These are phyloP conservation scores for Penaeus japonicus DNA, from an alignment of 1,140 invertebrate species.

Conservation along the genomic window DNA sequence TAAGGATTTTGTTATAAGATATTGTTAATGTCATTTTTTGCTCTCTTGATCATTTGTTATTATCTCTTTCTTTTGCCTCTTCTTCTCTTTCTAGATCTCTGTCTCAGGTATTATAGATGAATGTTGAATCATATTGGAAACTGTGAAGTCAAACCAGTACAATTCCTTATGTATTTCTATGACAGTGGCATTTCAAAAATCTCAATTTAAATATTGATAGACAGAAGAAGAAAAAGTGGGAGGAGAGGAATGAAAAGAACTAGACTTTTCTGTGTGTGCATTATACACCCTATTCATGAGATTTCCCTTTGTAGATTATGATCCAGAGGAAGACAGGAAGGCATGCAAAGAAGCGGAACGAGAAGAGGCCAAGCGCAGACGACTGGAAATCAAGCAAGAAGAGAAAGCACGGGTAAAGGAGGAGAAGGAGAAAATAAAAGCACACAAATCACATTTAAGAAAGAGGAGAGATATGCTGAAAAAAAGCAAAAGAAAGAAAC, in stretches of 20 bases:
- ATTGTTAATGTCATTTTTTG: not conserved
- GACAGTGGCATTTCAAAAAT: too few relatives aligned
- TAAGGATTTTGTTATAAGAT: slow-evolving; percentile 56
- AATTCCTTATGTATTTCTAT: too few relatives aligned
- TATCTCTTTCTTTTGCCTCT: not conserved
- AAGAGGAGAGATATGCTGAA: not conserved
- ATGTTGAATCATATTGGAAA: too few relatives aligned
- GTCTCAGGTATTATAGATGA: too few relatives aligned
- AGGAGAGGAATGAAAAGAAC: too few relatives aligned
- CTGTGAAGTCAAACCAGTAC: too few relatives aligned
- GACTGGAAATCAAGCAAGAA: slow-evolving; percentile 37
- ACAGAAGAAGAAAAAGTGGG: too few relatives aligned
- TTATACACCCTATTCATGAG: too few relatives aligned
- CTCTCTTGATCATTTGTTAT: not conserved
- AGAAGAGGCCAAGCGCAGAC: slow-evolving; percentile 26
- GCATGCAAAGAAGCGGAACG: slow-evolving; percentile 18
- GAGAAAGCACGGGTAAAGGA: not conserved
- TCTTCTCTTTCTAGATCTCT: not conserved
- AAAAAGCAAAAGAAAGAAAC: not conserved
- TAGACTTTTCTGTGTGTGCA: too few relatives aligned
- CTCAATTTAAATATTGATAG: too few relatives aligned
- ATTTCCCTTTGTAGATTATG: slow-evolving; percentile 1
- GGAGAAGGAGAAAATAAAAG: not conserved
- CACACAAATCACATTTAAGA: not conserved
- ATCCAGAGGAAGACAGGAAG: slow-evolving; percentile 42